Evolutionary conservation across 2,113 vertebrate species (phyloP).

Genomic region (Cryptomyrus ogoouensis): DNA sequence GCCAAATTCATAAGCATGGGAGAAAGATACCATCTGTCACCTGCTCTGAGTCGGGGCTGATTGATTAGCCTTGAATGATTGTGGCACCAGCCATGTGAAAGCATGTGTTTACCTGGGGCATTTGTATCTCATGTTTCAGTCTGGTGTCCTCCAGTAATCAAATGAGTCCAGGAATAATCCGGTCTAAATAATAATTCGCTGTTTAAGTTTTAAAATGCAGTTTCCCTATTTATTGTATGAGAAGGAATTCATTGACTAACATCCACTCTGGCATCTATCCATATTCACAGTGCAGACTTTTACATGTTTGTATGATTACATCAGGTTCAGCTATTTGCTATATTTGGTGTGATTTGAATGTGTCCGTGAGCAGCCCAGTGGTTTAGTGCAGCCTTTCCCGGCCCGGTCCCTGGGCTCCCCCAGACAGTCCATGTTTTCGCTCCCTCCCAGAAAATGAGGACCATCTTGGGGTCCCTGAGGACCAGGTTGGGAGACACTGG

Average conservation of each 20-base stretch:
- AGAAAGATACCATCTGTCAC: background rate
- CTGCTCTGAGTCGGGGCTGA: background rate
- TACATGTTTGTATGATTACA: background rate
- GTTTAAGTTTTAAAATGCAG: background rate
- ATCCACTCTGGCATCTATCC: background rate
- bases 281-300: background rate
- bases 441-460: background rate
- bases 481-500: too few relatives aligned
- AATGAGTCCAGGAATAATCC: background rate
- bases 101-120: background rate
- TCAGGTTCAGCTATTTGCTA: background rate
- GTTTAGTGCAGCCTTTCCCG: background rate
- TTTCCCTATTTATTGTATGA: background rate
- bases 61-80: background rate
- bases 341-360: background rate
- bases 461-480: background rate
- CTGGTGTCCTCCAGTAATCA: background rate
- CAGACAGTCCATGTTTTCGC: background rate
- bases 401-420: background rate
- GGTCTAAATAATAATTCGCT: background rate
- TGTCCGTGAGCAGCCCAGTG: background rate
- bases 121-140: background rate
- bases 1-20: background rate
- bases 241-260: background rate
- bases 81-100: background rate